phyloP scores from a whole-genome alignment of 1,140 invertebrate species.

The Trichonephila clavipes region DNA sequence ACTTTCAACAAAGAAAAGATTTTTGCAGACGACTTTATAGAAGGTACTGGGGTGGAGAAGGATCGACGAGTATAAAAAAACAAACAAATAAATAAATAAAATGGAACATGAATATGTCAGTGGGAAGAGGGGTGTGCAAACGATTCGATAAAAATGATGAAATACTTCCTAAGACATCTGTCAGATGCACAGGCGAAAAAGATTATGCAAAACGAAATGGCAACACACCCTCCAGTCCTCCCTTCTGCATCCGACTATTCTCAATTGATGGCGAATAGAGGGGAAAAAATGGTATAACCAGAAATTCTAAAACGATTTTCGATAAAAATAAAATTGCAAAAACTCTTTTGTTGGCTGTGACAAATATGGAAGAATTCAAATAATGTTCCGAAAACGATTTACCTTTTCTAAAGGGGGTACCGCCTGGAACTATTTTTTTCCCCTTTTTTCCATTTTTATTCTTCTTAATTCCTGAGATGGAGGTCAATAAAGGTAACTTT shows the following conservation, averaged over 20 bases:
- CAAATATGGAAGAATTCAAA: conserved; percentile 41
- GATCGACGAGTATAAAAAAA: not conserved
- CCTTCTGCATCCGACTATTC: not conserved
- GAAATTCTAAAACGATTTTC: conserved; percentile 60
- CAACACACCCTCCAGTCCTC: not conserved
- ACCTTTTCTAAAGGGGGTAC: not conserved
- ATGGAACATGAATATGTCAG: conserved; percentile 49
- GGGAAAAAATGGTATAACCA: not conserved
- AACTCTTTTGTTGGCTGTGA: conserved; percentile 21
- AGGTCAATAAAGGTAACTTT: conserved; percentile 38
- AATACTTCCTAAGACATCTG: conserved; percentile 56
- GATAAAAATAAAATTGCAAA: conserved; percentile 58
- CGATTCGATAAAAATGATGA: conserved; percentile 71
- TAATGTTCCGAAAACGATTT: conserved; percentile 37
- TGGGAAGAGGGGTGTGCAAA: not conserved
- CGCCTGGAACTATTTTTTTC: not conserved
- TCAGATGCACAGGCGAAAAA: conserved; percentile 52
- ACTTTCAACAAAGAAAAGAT: conserved; percentile 53
- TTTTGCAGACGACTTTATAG: conserved; percentile 22
- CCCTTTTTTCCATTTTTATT: not conserved
- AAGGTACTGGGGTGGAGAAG: not conserved
- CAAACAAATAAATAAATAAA: conserved; percentile 20
- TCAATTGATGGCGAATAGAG: conserved; percentile 3
- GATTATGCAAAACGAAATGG: conserved; percentile 27
- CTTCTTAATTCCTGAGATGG: not conserved